A percentile compares a stretch with the other conserved stretches of the same genome.
These are phyloP conservation scores for Lerista edwardsae DNA, from an alignment of 2,797 vertebrate genomes.

Conservation along the genomic window DNA sequence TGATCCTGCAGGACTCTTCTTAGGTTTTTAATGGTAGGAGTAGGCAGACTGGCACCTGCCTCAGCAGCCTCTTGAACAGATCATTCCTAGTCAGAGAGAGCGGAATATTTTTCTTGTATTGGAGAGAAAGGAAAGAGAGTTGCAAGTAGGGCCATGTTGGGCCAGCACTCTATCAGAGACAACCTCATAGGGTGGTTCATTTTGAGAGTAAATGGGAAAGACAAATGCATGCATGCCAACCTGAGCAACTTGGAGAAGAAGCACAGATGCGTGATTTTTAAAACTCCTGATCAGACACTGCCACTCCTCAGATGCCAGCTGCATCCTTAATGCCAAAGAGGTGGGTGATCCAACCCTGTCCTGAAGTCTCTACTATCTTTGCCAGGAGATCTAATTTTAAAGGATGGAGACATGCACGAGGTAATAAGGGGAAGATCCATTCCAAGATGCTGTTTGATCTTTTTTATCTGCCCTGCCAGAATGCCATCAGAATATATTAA, in stretches of 20 bases:
- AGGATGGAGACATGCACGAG: not conserved
- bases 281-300: rapidly evolving
- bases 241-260: not conserved
- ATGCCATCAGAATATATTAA: conserved; percentile 62
- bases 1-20: no score
- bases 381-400: not conserved
- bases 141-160: no score
- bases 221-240: not conserved
- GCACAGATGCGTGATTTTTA: not conserved
- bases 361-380: conserved; percentile 14
- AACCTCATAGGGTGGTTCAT: no score
- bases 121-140: no score
- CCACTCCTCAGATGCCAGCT: rapidly evolving
- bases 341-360: not conserved
- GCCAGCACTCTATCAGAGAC: no score
- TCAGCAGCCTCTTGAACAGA: no score
- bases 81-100: no score
- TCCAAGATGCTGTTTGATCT: not conserved
- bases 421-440: conserved; percentile 19
- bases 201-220: no score
- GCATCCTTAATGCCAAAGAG: not conserved
- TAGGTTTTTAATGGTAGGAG: no score
- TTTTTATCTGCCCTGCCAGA: conserved; percentile 27
- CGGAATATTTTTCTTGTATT: no score
- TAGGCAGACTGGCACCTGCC: no score